Evolutionary conservation across 2,113 vertebrate genomes (phyloP), one percentile per base, ranked within the genome.

Genomic region (Turdus rufiventris): DNA sequence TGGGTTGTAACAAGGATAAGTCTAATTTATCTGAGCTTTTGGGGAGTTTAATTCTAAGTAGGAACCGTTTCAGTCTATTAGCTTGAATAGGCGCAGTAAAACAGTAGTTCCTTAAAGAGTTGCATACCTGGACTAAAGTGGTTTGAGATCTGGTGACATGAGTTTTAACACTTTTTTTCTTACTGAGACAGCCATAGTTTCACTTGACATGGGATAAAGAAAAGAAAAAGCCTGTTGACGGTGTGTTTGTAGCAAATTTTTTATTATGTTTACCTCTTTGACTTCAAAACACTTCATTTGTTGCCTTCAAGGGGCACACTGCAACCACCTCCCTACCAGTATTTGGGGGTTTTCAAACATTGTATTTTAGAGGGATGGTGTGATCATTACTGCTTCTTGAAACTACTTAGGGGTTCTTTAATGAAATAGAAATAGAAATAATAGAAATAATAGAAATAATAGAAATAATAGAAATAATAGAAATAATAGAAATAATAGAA

Each of bases 1-100:
- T 20, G 24, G 12, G 15, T 34, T 0, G 0, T 42, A 57, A 24
- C 16, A 11, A 34, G 50, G 11, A 28, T 58, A 45, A 85, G 1
- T 12, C 23, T 75, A 60, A 28, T 51, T 63, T 34, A 34, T 31
- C 15, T 43, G 12, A 31, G 34, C 9, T 61, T 92, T 57, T 57
- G 4, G 18, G 24, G 54, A 36, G 6, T 34, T 80, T 23, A 12
- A 45, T 4, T 45, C 29, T 79, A 67, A 8, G 23, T 82, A 72
- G 34, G 12, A 73, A 28, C 19, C 2, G 3, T 71, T 83, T 86
- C 38, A 36, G 9, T 67, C 29, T 54, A 3, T 42, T 56, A 38
- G 8, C 24, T 76, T 48, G 40, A 47, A 29, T 19, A 82, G 21
- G 8, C 28, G 54, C 12, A 14, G 11, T 34, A 38, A 45, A 75